Conservation (phyloP, 2,113 vertebrate genomes). For the Carassius carassius region DNA sequence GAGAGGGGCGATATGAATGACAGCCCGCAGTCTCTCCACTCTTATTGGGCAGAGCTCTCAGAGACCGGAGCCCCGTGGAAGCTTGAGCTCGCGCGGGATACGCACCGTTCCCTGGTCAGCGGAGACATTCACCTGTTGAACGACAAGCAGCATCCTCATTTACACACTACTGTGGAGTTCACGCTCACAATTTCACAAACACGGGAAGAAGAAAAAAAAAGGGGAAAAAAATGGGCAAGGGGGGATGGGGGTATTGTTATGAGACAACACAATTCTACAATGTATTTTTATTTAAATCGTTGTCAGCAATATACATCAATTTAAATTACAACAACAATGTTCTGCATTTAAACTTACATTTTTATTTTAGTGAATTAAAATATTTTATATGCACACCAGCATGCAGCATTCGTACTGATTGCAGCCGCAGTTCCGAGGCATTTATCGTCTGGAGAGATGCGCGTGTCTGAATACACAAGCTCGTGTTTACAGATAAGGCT, state of each 20-base stretch:
- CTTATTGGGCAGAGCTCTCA: constrained; percentile 75
- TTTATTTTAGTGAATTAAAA: background rate
- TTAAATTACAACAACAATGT: background rate
- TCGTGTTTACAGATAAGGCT: constrained; percentile 47
- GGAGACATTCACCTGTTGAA: constrained; percentile 22
- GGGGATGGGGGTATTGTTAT: too few relatives aligned
- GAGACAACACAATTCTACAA: background rate
- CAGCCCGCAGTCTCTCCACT: constrained; percentile 63
- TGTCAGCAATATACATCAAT: background rate
- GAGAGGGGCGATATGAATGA: constrained; percentile 59
- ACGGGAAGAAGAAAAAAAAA: background rate
- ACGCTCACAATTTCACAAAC: background rate
- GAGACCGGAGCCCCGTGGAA: constrained; percentile 58
- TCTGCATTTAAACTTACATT: background rate
- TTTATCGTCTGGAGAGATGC: constrained; percentile 10
- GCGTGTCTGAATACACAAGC: constrained; percentile 39
- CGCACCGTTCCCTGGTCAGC: constrained; percentile 20
- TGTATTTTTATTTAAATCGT: background rate
- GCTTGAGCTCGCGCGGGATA: constrained; percentile 52
- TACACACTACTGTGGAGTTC: background rate
- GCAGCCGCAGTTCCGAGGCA: background rate
- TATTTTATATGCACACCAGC: background rate
- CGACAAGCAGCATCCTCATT: constrained; percentile 10
- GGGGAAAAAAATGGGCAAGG: too few relatives aligned
- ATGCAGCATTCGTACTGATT: background rate